phyloP scores from a whole-genome alignment of 1,140 invertebrate species.

The Drosophila lowei region DNA sequence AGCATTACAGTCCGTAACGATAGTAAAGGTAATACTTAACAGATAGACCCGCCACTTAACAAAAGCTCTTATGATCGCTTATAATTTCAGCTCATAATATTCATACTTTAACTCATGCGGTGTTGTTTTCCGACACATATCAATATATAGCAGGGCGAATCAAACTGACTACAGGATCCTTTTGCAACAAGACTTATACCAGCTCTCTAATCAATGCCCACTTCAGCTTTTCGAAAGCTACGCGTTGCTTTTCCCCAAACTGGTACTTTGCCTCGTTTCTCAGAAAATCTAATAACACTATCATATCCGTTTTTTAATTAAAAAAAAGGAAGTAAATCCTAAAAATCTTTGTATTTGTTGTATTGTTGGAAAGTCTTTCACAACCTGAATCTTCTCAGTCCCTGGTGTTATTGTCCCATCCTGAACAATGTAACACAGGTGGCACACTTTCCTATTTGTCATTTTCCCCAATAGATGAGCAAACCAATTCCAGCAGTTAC shows the following conservation, averaged over 20 bases:
- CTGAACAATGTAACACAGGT: constrained; percentile 23
- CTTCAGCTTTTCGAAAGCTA: too few relatives aligned
- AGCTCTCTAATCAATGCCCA: constrained; percentile 19
- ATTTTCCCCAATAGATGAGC: not conserved
- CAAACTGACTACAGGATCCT: too few relatives aligned
- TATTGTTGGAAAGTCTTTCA: constrained; percentile 14
- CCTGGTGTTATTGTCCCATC: constrained; percentile 1
- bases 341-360: constrained; percentile 9
- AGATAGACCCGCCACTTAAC: too few relatives aligned
- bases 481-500: not conserved
- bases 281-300: not conserved
- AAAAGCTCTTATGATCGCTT: constrained; percentile 40
- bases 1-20: constrained; percentile 41
- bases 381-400: not conserved
- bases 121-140: too few relatives aligned
- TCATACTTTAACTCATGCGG: too few relatives aligned
- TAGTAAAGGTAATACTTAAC: constrained; percentile 23
- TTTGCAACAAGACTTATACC: not conserved
- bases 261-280: not conserved
- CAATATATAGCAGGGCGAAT: too few relatives aligned
- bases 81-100: constrained; percentile 44
- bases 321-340: constrained; percentile 17
- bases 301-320: constrained; percentile 8
- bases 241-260: too few relatives aligned
- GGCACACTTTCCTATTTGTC: not conserved